Conservation (phyloP, 2,888 invertebrate species). For the Archips crataeganus region DNA sequence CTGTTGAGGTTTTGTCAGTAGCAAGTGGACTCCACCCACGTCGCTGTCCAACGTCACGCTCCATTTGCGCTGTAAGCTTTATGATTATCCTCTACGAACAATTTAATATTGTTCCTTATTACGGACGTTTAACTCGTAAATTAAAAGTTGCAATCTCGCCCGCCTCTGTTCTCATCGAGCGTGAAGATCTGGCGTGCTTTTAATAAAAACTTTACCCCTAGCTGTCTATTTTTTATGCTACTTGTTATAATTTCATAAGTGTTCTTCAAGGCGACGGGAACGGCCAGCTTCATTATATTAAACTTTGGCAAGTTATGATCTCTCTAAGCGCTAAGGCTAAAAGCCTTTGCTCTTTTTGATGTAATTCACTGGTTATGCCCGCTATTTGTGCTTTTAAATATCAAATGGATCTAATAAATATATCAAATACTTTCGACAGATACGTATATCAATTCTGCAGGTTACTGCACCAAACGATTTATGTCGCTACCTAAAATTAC, state of each 20-base stretch:
- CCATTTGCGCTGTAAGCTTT: slow-evolving; percentile 61
- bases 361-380: neutral
- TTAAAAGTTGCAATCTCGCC: slow-evolving; percentile 50
- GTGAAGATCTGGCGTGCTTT: slow-evolving; percentile 41
- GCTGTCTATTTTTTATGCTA: slow-evolving; percentile 9
- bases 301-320: slow-evolving; percentile 2
- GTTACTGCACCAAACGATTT: too few relatives aligned
- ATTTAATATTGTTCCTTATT: slow-evolving; percentile 58
- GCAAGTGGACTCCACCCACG: slow-evolving; percentile 45
- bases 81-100: slow-evolving; percentile 62
- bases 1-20: neutral
- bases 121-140: slow-evolving; percentile 48
- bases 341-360: neutral
- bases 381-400: too few relatives aligned
- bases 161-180: slow-evolving; percentile 36
- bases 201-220: slow-evolving; percentile 31
- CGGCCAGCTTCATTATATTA: neutral
- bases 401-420: too few relatives aligned
- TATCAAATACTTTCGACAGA: too few relatives aligned
- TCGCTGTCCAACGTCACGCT: slow-evolving; percentile 50
- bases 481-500: too few relatives aligned
- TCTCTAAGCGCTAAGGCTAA: neutral
- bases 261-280: neutral
- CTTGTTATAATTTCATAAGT: slow-evolving; percentile 14
- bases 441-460: too few relatives aligned